These are phyloP conservation scores for Zaprionus davidi DNA, from an alignment of 1,140 invertebrate genomes.

Conservation along the genomic window DNA sequence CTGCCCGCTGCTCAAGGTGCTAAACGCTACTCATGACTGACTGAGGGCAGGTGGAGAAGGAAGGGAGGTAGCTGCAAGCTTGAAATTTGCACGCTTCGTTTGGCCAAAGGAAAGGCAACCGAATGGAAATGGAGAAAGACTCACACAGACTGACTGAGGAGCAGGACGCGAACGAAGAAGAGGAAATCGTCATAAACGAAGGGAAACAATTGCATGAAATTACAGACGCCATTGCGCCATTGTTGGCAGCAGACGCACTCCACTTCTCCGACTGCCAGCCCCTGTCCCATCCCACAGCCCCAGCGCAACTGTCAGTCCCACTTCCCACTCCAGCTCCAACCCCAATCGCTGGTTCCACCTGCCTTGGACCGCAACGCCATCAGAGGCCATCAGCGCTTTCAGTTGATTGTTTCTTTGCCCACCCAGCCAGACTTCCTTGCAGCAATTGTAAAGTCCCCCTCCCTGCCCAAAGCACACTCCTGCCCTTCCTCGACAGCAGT, in stretches of 20 bases:
- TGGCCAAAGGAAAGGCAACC: constrained; percentile 12
- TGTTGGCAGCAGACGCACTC: constrained; percentile 68
- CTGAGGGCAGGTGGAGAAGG: not conserved
- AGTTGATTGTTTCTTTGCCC: constrained; percentile 76
- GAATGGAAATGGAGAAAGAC: not conserved
- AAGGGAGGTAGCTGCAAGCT: constrained; percentile 35
- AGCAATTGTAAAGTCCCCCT: constrained; percentile 50
- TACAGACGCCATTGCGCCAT: constrained; percentile 78
- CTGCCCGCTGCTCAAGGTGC: constrained; percentile 59
- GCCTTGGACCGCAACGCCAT: constrained; percentile 59
- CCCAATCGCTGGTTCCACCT: constrained; percentile 34
- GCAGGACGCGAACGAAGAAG: constrained; percentile 24
- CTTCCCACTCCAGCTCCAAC: constrained; percentile 2
- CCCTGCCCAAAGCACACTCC: not conserved
- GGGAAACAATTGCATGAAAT: constrained; percentile 77
- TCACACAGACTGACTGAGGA: constrained; percentile 5
- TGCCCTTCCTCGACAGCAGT: not conserved
- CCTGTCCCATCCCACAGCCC: not conserved
- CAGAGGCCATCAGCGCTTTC: constrained; percentile 70
- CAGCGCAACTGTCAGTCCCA: not conserved
- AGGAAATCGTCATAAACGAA: constrained; percentile 60
- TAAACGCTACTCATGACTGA: constrained; percentile 60
- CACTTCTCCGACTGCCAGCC: constrained; percentile 7
- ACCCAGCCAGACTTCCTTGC: constrained; percentile 22
- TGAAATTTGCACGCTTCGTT: constrained; percentile 70